Conservation (phyloP, 2,797 vertebrate species). For the Orientallactaga sibirica region DNA sequence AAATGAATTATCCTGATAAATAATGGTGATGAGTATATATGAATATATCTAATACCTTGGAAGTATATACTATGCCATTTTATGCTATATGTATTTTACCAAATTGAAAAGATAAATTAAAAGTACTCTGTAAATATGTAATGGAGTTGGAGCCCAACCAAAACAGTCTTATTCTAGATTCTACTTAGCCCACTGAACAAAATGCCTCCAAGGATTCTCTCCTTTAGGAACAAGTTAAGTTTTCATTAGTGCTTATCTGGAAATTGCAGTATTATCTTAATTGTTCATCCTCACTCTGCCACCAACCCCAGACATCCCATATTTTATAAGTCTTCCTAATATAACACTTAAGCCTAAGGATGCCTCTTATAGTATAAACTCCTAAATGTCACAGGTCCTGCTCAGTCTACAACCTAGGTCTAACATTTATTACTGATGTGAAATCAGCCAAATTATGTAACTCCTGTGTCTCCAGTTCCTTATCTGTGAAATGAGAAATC, state of each 20-base stretch:
- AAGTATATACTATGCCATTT: background rate
- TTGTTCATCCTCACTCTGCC: background rate
- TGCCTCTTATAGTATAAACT: background rate
- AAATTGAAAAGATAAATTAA: background rate
- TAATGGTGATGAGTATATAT: background rate
- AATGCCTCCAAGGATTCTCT: background rate
- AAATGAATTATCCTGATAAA: background rate
- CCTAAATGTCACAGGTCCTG: background rate
- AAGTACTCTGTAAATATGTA: conserved; percentile 24
- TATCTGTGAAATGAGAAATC: conserved; percentile 12
- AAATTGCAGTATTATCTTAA: conserved; percentile 33
- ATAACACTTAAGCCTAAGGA: conserved; percentile 6
- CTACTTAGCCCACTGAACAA: background rate
- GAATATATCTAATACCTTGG: background rate
- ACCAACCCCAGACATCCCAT: background rate
- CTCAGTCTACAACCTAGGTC: conserved; percentile 24
- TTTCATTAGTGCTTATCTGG: conserved; percentile 22
- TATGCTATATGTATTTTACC: background rate
- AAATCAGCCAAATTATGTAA: background rate
- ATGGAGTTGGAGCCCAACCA: background rate
- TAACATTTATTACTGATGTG: background rate
- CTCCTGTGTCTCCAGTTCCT: conserved; percentile 1
- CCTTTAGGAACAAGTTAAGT: conserved; percentile 16
- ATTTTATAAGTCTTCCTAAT: conserved; percentile 25
- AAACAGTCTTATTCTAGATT: conserved; percentile 29